phyloP scores from a whole-genome alignment of 2,888 invertebrate species.

The Heteromurus nitidus region DNA sequence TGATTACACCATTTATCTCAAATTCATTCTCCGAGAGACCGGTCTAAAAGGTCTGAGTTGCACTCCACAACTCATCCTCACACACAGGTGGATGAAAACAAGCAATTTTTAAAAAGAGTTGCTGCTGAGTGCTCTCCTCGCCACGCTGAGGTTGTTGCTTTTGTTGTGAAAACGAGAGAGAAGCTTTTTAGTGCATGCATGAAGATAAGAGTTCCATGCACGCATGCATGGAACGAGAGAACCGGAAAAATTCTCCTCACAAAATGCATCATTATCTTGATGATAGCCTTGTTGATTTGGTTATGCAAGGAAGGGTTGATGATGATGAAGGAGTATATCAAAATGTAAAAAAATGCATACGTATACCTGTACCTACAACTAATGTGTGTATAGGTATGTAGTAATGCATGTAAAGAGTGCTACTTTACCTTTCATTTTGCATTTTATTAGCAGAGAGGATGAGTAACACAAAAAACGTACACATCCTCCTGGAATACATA shows the following conservation, averaged over 20 bases:
- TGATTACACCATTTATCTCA: conserved; percentile 64
- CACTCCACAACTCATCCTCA: background rate
- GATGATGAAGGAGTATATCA: conserved; percentile 43
- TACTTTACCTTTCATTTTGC: too few species aligned
- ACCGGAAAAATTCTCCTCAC: conserved; percentile 63
- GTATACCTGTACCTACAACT: too few species aligned
- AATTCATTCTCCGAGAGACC: conserved; percentile 59
- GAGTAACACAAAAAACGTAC: too few species aligned
- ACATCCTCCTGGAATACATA: too few species aligned
- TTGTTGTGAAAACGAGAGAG: conserved; percentile 29
- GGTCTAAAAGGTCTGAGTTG: conserved; percentile 8
- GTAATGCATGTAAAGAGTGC: too few species aligned
- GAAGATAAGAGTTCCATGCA: conserved; percentile 16
- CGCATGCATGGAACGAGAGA: conserved; percentile 53
- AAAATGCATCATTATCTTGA: conserved; percentile 68
- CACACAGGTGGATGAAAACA: conserved; percentile 42
- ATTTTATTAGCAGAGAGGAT: too few species aligned
- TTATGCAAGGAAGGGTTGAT: conserved; percentile 58
- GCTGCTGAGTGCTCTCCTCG: too few species aligned
- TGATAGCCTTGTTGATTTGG: conserved; percentile 66
- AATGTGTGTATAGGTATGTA: too few species aligned
- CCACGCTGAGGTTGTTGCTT: background rate
- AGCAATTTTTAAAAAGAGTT: background rate
- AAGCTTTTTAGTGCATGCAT: conserved; percentile 13
- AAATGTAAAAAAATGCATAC: background rate